Percentiles rank a stretch among this genome's conserved stretches.
Conservation (phyloP, 2,888 invertebrate species). For the Serrognathus titanus region DNA sequence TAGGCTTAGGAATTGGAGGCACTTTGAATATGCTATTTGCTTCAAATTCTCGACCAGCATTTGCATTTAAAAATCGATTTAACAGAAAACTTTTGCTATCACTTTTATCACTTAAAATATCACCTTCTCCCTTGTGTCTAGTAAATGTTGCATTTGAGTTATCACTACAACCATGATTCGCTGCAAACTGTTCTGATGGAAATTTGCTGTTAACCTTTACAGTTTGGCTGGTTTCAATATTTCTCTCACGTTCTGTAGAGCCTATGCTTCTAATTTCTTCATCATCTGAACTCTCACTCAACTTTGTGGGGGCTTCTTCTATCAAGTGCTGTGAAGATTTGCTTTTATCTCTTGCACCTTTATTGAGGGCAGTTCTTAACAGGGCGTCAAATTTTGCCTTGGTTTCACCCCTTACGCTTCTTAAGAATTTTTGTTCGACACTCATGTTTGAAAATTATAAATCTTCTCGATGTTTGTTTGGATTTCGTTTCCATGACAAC, state of each 20-base stretch:
- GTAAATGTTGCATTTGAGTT: background rate
- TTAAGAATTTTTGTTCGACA: background rate
- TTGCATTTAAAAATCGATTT: conserved; percentile 33
- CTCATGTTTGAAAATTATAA: no score
- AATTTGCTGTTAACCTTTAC: conserved; percentile 1
- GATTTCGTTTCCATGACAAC: no score
- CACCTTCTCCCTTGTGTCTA: conserved; percentile 6
- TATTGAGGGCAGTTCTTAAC: conserved; percentile 33
- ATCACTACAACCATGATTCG: background rate
- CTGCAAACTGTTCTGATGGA: background rate
- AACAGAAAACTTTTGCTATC: conserved; percentile 29
- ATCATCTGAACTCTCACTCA: conserved; percentile 10
- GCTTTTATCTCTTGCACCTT: conserved; percentile 13
- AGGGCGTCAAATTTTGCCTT: conserved; percentile 39
- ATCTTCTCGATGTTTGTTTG: no score
- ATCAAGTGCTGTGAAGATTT: conserved; percentile 18
- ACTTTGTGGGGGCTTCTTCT: conserved; percentile 7
- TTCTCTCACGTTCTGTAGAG: background rate
- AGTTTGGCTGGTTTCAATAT: conserved; percentile 14
- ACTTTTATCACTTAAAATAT: background rate
- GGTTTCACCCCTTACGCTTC: conserved; percentile 35
- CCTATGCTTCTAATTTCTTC: background rate
- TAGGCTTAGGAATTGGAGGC: conserved; percentile 36
- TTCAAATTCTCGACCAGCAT: conserved; percentile 3
- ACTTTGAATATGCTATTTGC: conserved; percentile 13